Evolutionary conservation across 2,888 invertebrate species (phyloP), one percentile per base, ranked within the genome.

Genomic region (Copidosoma aretas): DNA sequence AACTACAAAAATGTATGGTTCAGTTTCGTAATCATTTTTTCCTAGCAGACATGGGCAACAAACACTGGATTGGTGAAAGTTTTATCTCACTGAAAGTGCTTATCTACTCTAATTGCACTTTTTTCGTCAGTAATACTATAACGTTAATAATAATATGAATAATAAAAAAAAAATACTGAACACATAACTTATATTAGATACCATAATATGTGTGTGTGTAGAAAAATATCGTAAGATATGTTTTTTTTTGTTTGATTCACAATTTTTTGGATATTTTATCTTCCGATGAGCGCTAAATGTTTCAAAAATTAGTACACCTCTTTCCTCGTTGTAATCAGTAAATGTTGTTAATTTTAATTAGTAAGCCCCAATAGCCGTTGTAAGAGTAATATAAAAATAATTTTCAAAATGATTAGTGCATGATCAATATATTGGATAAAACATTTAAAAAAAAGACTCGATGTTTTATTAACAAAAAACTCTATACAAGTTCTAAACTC

Each of bases 111-210:
- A 49, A 52, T 52, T n/a, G 22, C 14, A 19, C 52, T n/a, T 12
- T 52, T 52, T 19, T 21, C 8, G 3, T 12, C 19, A 22, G 32
- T 32, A 32, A 52, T 52, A 19, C 22, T 21, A n/a, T n/a, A 21
- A 22, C 19, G 19, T 52, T 19, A n/a, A 19, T 52, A 52, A 53
- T 49, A 24, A 64, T 64, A 19, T 41, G 51, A 52, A 52, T 46
- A 61, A 39, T 61, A 69, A 66, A 56, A n/a, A 60, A 60, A 64
- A 71, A 71, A 71, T 71, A 71, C 65, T 71, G 67, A 71, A 68
- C 71, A 68, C 67, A 65, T 65, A 32, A 21, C 60, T 68, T 64
- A 68, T 19, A 60, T 60, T 60, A 67, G 59, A 60, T 62, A 64
- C 19, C 14, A 32, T 65, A 53, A 49, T 64, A 64, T 67, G 64